Conservation (phyloP, 35 echinoderm and acorn worm species). For the Patiria miniata region DNA sequence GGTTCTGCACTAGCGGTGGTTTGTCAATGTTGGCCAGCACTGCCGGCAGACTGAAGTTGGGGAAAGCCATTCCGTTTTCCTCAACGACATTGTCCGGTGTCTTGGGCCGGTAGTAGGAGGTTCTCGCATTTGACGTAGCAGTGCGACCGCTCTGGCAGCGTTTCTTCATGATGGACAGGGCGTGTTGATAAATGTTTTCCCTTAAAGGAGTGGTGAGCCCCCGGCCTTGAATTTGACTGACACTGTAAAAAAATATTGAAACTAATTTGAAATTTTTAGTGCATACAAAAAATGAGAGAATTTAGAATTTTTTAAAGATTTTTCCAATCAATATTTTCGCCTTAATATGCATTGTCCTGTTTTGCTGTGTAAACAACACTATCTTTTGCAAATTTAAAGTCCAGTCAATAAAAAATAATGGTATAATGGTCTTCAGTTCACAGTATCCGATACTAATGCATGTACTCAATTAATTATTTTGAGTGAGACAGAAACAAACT, state of each 20-base stretch:
- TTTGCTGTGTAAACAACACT: background rate
- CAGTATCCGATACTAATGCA: no score
- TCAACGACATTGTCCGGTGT: background rate
- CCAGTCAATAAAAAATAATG: no score
- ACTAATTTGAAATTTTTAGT: background rate
- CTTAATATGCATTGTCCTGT: background rate
- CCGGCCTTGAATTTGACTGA: constrained; percentile 27
- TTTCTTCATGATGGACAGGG: constrained; percentile 44
- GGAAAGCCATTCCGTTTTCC: background rate
- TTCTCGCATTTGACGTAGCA: background rate
- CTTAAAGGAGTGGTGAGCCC: constrained; percentile 30
- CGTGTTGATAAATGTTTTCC: constrained; percentile 53
- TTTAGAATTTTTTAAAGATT: background rate
- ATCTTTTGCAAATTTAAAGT: no score
- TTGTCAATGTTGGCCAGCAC: constrained; percentile 34
- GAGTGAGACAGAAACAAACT: no score
- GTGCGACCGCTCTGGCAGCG: constrained; percentile 31
- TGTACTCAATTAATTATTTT: no score
- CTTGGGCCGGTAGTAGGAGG: background rate
- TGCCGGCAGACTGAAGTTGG: constrained; percentile 34
- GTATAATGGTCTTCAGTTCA: no score
- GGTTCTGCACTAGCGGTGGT: constrained; percentile 19
- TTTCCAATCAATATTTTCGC: background rate
- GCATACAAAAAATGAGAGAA: no score
- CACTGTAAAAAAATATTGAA: background rate